A percentile compares a stretch with the other conserved stretches of the same genome.
phyloP scores from a whole-genome alignment of 2,797 vertebrate species.

The Notoglanidium macrostoma region DNA sequence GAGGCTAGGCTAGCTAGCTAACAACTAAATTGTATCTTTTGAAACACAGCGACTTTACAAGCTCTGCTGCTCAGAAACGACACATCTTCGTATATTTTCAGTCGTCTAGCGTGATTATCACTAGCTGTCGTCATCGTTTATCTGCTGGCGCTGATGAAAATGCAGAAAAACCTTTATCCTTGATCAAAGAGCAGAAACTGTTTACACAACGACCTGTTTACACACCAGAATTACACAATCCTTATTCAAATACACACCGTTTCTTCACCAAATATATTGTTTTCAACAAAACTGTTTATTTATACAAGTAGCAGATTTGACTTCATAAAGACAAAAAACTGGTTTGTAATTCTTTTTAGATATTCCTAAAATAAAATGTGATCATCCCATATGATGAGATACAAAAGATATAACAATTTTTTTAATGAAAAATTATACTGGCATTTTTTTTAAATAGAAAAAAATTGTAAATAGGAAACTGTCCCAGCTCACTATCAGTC shows the following conservation, averaged over 20 bases:
- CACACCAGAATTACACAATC: background rate
- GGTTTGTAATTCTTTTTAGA: background rate
- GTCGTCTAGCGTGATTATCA: background rate
- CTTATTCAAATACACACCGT: background rate
- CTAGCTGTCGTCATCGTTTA: background rate
- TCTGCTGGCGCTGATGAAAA: background rate
- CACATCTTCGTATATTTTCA: background rate
- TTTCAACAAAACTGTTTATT: background rate
- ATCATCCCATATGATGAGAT: background rate
- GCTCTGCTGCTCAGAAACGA: background rate
- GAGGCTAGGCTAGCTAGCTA: background rate
- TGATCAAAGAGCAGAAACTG: slow-evolving; percentile 33
- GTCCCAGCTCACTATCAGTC: background rate
- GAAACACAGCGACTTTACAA: background rate
- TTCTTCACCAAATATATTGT: background rate
- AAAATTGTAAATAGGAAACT: background rate
- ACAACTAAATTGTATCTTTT: background rate
- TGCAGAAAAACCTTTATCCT: background rate
- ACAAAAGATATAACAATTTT: background rate
- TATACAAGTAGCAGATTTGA: background rate
- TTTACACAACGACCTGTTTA: slow-evolving; percentile 8
- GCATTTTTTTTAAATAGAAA: too few relatives aligned
- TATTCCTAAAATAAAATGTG: background rate
- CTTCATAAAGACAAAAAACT: background rate
- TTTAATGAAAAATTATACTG: background rate